Base-by-base conservation (phyloP, 2,888 invertebrate species). In the Halictus quadricinctus region DNA sequence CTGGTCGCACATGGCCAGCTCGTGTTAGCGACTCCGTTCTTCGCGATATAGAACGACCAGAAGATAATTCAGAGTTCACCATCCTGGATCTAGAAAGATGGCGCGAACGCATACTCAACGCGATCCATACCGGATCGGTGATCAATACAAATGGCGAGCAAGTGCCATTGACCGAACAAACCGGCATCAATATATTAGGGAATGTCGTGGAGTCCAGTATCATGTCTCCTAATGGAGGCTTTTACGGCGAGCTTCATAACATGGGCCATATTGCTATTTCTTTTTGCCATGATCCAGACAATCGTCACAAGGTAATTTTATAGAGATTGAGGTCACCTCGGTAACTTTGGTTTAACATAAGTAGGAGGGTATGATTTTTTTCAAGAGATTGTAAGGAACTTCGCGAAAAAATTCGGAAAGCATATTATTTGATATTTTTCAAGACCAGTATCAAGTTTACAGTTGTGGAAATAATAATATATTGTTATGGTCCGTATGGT, bases 221-320 rank as follows among this genome's bases (percentile, higher is more conserved):
- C 87, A 93, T 97, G 72, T 97, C 97, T 72, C 96, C 96, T 8
- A 97, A 98, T 95, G 95, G 96, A 2, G 95, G 95, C 60, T 95
- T 97, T 92, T 98, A 97, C 93, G 98, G 98, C 0, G 97, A 97
- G 94, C 92, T 98, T 60, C 98, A 98, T 95, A 98, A 98, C 94
- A 96, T 97, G 95, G 98, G 97, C 0, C 98, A 98, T 92, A 96
- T 97, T 8, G 96, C 97, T 92, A 96, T 98, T 86, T 96, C 97
- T 0, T 97, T 96, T 93, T 95, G 96, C 5, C 98, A 98, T 92
- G 98, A 98, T 94, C 98, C 98, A 0, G 97, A 97, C 93, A 96
- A 97, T 92, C 95, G 96, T 82, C 96, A 97, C 93, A 94, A 97
- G 95, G 97, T 97, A 92, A 82, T 36, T 5, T 36, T 36, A 4